Conservation (phyloP, 2,888 invertebrate genomes). For the Stramonita haemastoma region DNA sequence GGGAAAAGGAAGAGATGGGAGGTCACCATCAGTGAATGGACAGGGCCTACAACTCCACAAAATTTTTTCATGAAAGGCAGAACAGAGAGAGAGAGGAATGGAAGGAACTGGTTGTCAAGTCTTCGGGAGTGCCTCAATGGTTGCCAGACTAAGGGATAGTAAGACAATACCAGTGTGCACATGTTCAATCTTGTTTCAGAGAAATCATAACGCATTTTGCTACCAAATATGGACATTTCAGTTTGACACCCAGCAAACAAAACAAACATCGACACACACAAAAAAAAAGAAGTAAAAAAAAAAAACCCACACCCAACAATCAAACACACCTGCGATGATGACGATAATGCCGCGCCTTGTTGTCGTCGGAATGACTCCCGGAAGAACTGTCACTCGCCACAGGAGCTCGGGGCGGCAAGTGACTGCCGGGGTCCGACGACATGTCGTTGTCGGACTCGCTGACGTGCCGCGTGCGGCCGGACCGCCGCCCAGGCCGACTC, state of each 20-base stretch:
- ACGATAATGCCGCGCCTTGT: slow-evolving; percentile 38
- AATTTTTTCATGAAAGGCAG: too few species aligned
- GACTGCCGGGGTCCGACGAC: slow-evolving; percentile 50
- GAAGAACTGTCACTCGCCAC: slow-evolving; percentile 64
- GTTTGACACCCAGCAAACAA: not conserved
- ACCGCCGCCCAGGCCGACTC: slow-evolving; percentile 41
- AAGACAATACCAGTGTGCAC: too few species aligned
- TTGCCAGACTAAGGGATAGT: too few species aligned
- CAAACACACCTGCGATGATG: slow-evolving; percentile 60
- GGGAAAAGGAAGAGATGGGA: too few species aligned
- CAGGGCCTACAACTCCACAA: too few species aligned
- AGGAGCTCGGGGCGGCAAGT: slow-evolving; percentile 53
- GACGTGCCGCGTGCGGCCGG: slow-evolving; percentile 51
- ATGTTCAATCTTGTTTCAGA: too few species aligned
- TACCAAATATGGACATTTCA: not conserved
- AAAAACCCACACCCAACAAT: not conserved
- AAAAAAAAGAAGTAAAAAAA: not conserved
- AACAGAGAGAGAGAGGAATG: too few species aligned
- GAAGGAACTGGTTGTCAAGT: too few species aligned
- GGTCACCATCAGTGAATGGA: too few species aligned
- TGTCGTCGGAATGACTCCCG: slow-evolving; percentile 67
- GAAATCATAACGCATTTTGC: too few species aligned
- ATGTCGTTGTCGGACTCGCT: slow-evolving; percentile 65
- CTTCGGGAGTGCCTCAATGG: too few species aligned
- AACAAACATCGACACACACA: not conserved